Conservation (phyloP, 2,888 invertebrate genomes). For the Cephus rjabovi region DNA sequence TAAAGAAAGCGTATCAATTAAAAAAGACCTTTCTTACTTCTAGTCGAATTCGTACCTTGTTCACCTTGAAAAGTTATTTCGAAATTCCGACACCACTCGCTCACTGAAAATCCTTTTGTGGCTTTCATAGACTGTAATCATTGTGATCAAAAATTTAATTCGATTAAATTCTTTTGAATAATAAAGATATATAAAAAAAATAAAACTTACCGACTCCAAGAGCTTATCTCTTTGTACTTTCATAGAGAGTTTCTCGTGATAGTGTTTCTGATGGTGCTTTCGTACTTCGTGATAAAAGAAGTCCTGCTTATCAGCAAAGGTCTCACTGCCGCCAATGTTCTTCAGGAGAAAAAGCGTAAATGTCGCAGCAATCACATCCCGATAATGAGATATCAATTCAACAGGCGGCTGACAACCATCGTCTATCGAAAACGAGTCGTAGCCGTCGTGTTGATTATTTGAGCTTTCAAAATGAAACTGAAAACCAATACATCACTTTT, state of each 20-base stretch:
- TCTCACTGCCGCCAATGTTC: constrained; percentile 95
- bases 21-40: not conserved
- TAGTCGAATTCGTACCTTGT: constrained; percentile 74
- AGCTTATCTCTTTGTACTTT: constrained; percentile 86
- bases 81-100: constrained; percentile 95
- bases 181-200: too few species aligned
- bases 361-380: constrained; percentile 92
- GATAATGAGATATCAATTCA: constrained; percentile 83
- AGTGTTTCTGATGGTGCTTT: constrained; percentile 87
- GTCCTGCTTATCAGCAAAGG: constrained; percentile 84
- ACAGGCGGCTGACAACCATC: constrained; percentile 92
- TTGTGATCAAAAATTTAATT: not conserved
- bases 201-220: constrained; percentile 76
- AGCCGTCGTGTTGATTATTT: constrained; percentile 70
- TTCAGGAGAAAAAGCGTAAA: constrained; percentile 91
- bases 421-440: constrained; percentile 81
- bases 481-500: constrained; percentile 41
- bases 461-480: constrained; percentile 76
- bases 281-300: constrained; percentile 81
- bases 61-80: constrained; percentile 95
- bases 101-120: constrained; percentile 85
- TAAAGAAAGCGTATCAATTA: constrained; percentile 6
- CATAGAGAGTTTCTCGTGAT: constrained; percentile 86
- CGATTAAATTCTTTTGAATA: not conserved
- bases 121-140: constrained; percentile 78